Evolutionary conservation across 2,888 invertebrate genomes (phyloP).

Genomic region (Leptopterna dolabrata): DNA sequence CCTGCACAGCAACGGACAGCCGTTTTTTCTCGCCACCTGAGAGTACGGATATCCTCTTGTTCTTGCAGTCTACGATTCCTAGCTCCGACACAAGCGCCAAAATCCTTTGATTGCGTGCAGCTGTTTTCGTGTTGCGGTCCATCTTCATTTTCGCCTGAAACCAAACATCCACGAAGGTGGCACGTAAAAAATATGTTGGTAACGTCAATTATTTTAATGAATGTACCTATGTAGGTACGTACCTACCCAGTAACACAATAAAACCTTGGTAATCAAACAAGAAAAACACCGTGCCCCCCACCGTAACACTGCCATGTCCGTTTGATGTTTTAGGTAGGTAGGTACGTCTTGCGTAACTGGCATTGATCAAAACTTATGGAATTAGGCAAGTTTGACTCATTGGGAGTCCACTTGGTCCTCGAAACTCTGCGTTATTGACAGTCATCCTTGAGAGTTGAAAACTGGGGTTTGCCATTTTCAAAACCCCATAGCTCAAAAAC

Average conservation of each 20-base stretch:
- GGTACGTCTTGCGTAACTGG: too few species aligned
- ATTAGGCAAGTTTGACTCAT: too few species aligned
- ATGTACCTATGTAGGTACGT: neutral
- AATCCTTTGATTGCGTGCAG: conserved; percentile 67
- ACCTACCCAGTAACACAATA: neutral
- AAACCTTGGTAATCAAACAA: neutral
- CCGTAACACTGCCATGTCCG: too few species aligned
- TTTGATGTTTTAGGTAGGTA: too few species aligned
- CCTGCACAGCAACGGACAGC: conserved; percentile 88
- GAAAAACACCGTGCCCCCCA: too few species aligned
- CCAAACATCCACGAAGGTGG: neutral
- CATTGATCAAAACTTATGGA: too few species aligned
- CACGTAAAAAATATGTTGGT: neutral
- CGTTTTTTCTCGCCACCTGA: conserved; percentile 92
- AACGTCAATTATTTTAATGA: neutral
- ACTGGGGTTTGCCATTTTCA: too few species aligned
- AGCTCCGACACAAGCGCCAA: conserved; percentile 73
- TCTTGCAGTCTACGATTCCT: conserved; percentile 77
- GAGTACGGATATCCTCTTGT: conserved; percentile 79
- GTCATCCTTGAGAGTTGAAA: too few species aligned
- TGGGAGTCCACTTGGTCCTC: too few species aligned
- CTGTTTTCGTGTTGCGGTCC: conserved; percentile 70
- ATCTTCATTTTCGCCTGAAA: conserved; percentile 81
- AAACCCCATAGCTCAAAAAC: too few species aligned
- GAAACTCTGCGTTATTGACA: too few species aligned